Percentiles rank a stretch among this genome's conserved stretches.
phyloP scores from a whole-genome alignment of 2,888 invertebrate species.

The Poecilus cupreus region DNA sequence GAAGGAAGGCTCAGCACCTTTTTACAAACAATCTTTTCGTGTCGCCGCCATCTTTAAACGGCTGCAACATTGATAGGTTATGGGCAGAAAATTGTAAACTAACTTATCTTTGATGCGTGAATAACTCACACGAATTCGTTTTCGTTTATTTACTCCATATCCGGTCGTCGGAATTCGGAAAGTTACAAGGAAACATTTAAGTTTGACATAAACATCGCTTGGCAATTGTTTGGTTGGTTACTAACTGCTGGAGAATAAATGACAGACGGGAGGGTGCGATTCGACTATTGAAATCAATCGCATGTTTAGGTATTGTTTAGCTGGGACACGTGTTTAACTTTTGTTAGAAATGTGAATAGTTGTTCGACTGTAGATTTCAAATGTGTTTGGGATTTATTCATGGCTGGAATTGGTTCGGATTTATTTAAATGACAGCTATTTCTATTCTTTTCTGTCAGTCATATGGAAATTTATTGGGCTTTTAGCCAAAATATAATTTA shows the following conservation, averaged over 20 bases:
- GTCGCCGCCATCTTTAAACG: slow-evolving; percentile 5
- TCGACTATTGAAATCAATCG: slow-evolving; percentile 47
- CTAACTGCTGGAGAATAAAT: slow-evolving; percentile 30
- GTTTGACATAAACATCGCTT: background rate
- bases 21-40: slow-evolving; percentile 5
- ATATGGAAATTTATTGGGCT: slow-evolving; percentile 29
- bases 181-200: background rate
- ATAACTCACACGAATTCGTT: slow-evolving; percentile 17
- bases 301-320: slow-evolving; percentile 45
- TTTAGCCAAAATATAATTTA: slow-evolving; percentile 20
- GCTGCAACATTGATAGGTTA: background rate
- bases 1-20: slow-evolving; percentile 38
- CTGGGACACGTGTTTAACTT: slow-evolving; percentile 48
- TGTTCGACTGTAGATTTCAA: background rate
- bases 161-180: background rate
- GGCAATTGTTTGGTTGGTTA: background rate
- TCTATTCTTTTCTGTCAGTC: slow-evolving; percentile 11
- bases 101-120: background rate
- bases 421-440: slow-evolving; percentile 18
- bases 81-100: slow-evolving; percentile 16
- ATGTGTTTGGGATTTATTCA: background rate
- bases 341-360: slow-evolving; percentile 38
- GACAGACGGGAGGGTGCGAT: background rate
- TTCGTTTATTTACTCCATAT: slow-evolving; percentile 1
- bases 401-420: slow-evolving; percentile 9